Evolutionary conservation across 2,113 vertebrate genomes (phyloP).

Genomic region (Equus przewalskii): DNA sequence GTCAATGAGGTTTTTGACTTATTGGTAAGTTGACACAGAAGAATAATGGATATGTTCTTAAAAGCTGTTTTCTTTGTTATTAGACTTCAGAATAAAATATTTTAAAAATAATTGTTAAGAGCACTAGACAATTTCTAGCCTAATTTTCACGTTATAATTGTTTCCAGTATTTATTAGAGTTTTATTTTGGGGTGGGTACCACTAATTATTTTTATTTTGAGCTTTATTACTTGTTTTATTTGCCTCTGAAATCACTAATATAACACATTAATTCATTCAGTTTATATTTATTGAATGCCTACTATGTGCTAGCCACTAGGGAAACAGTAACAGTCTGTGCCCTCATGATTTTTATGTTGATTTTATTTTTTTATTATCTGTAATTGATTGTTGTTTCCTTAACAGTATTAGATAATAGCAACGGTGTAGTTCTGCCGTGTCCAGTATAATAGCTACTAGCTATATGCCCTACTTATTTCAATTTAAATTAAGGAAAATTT

Average conservation of each 20-base stretch:
- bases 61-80: constrained; percentile 2
- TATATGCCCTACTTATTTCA: constrained; percentile 8
- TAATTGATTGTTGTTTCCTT: neutral
- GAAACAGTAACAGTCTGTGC: neutral
- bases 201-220: constrained; percentile 40
- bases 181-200: neutral
- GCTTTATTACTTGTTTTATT: constrained; percentile 44
- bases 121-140: neutral
- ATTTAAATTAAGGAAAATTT: constrained; percentile 25
- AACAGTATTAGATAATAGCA: neutral
- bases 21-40: constrained; percentile 90
- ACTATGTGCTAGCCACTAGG: neutral
- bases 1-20: constrained; percentile 98
- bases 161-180: constrained; percentile 28
- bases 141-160: neutral
- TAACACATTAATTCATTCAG: constrained; percentile 33
- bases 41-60: neutral
- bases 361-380: constrained; percentile 28
- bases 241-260: constrained; percentile 46
- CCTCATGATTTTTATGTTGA: constrained; percentile 5
- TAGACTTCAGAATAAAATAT: constrained; percentile 33
- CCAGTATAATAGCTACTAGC: neutral
- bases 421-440: neutral
- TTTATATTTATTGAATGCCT: constrained; percentile 18
- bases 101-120: constrained; percentile 23